Conservation (phyloP, 2,888 invertebrate genomes). For the Heliconius sara region DNA sequence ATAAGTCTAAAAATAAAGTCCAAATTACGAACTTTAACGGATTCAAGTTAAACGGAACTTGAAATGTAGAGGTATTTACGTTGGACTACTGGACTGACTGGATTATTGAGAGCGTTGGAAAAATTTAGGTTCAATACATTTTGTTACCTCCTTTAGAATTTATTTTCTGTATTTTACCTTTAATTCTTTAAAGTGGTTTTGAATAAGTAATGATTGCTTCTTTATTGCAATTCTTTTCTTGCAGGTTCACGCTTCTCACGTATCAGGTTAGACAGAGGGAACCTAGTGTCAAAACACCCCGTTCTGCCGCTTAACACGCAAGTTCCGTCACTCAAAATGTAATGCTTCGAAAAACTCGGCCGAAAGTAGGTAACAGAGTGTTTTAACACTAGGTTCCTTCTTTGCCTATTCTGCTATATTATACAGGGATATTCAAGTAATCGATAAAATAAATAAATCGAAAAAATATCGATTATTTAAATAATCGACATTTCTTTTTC, state of each 20-base stretch:
- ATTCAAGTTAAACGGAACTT: constrained; percentile 11
- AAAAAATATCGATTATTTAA: no score
- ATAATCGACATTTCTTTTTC: no score
- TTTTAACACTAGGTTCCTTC: no score
- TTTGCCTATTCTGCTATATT: no score
- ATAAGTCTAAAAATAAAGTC: constrained; percentile 8
- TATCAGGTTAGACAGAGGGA: not conserved
- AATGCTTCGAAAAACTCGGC: no score
- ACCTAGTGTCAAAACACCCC: not conserved
- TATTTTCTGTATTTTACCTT: not conserved
- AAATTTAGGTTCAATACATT: not conserved
- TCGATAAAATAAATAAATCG: no score
- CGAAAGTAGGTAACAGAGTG: no score
- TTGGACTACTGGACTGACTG: not conserved
- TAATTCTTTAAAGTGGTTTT: not conserved
- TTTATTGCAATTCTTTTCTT: not conserved
- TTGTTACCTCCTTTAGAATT: not conserved
- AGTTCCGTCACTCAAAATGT: no score
- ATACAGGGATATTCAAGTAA: no score
- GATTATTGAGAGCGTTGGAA: constrained; percentile 7
- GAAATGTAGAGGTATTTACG: constrained; percentile 3
- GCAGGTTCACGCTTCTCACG: not conserved
- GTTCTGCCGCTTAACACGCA: not conserved
- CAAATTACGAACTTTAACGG: not conserved
- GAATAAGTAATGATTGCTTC: not conserved